Base-by-base conservation (phyloP, 2,113 vertebrate genomes). In the Pteruthius melanotis region DNA sequence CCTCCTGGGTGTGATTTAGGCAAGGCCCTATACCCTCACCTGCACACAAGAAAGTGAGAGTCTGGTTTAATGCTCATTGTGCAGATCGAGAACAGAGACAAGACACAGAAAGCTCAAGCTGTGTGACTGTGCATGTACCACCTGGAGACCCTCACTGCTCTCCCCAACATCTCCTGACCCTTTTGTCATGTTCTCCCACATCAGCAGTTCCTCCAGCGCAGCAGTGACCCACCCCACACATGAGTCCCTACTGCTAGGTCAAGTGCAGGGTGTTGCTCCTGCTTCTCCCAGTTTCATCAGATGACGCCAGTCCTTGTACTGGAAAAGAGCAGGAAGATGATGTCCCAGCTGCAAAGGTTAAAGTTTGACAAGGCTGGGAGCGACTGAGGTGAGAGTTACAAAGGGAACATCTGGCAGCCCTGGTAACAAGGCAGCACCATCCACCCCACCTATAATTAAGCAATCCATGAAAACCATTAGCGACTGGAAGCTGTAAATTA, bases 181-280 rank as follows among this genome's bases (percentile, higher is more conserved):
- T 12, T 75, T 66, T 23, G 27, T 17, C 79, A 22, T 0, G 0
- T 33, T 50, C 50, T 63, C 8, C 54, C 66, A 6, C n/a, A 7
- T 0, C 31, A 53, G 37, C 4, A 2, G 35, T 9, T 85, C 76
- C 45, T 65, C 45, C 47, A 30, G 40, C 33, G 50, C 27, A 13
- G 63, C 66, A 52, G 10, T 6, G n/a, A 12, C 49, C 21, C 40
- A 26, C 26, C 53, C 61, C 56, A n/a, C 3, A 1, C 1, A 0
- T 7, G 1, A 80, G 49, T 15, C 22, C 45, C 28, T 10, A 4
- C 7, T 21, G 3, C 17, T 0, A 0, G 11, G 64, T 27, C 59
- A 23, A 39, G 33, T 2, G 1, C 7, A 1, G 53, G 49, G 19
- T n/a, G 33, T 3, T 44, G 31, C 27, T 74, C 40, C 77, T 37